These are phyloP conservation scores for Tyria jacobaeae DNA, from an alignment of 2,888 invertebrate species.

Conservation along the genomic window DNA sequence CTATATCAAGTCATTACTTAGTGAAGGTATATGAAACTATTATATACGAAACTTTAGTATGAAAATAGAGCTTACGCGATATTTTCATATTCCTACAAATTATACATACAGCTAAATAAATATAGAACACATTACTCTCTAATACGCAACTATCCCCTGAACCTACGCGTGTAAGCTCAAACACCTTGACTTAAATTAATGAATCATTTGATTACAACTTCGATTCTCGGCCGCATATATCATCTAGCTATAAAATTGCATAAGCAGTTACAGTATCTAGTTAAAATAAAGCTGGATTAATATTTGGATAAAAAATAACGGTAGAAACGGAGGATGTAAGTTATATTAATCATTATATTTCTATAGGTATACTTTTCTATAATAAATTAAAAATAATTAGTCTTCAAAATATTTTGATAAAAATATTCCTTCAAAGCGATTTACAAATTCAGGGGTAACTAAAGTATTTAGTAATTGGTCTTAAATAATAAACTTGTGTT, in stretches of 20 bases:
- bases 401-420: conserved; percentile 6
- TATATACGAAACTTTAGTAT: not conserved
- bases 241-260: not conserved
- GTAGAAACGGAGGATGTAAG: not conserved
- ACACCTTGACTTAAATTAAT: conserved; percentile 14
- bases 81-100: conserved; percentile 7
- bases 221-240: not conserved
- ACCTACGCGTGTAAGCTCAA: conserved; percentile 8
- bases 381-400: not conserved
- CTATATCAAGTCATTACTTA: no score
- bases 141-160: conserved; percentile 1
- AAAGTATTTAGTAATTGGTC: not conserved
- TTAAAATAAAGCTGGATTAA: not conserved
- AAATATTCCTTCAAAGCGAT: conserved; percentile 9
- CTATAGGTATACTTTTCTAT: not conserved
- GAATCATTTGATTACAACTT: conserved; percentile 23
- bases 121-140: not conserved
- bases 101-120: conserved; percentile 2
- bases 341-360: not conserved
- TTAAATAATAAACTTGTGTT: conserved; percentile 14
- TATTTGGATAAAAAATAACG: not conserved
- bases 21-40: no score
- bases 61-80: not conserved
- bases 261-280: not conserved
- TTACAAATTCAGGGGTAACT: not conserved